Evolutionary conservation across 1,140 invertebrate genomes (phyloP), one percentile per base, ranked within the genome.

Genomic region (Oryctes rhinoceros): DNA sequence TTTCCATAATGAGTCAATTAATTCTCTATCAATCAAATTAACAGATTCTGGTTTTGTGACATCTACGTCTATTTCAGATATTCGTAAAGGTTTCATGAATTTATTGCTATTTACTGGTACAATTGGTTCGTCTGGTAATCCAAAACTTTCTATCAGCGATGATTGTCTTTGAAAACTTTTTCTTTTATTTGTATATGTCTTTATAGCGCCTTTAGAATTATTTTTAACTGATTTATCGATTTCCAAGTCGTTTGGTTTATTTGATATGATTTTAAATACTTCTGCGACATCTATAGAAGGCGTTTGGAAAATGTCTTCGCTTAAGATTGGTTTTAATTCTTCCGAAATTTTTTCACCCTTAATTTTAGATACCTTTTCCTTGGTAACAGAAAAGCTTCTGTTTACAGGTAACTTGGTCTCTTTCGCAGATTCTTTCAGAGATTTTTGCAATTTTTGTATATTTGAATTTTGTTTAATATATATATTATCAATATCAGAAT

Each of bases 51-150:
- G 77, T 78, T 49, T 37, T 15, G 15, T 18, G 2, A 30, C 35
- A 37, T 78, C 77, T 48, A 78, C 49, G 59, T 78, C 77, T 5
- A 78, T 48, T 48, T 80, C 76, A 35, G 79, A 39, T 48, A 71
- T 65, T 37, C 79, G 30, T 47, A 81, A 82, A 53, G 81, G 77
- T 35, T 81, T 82, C 59, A 53, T 77, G 74, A 78, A 79, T 53
- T 49, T 82, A 2, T 78, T 76, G 49, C 77, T 75, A 48, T 80
- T 79, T 13, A 83, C 48, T 24, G 83, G 83, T 49, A 83, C 74
- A 37, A 84, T 84, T 11, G 84, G 82, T 44, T 80, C 78, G 80
- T 84, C 84, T 13, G 84, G 84, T 76, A 84, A 80, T 44, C 81
- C 84, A 30, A 84, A 84, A 81, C 84, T 84, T 80, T 84, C 84